Base-by-base conservation (phyloP, 2,888 invertebrate genomes). In the Chrysolina oricalcia region DNA sequence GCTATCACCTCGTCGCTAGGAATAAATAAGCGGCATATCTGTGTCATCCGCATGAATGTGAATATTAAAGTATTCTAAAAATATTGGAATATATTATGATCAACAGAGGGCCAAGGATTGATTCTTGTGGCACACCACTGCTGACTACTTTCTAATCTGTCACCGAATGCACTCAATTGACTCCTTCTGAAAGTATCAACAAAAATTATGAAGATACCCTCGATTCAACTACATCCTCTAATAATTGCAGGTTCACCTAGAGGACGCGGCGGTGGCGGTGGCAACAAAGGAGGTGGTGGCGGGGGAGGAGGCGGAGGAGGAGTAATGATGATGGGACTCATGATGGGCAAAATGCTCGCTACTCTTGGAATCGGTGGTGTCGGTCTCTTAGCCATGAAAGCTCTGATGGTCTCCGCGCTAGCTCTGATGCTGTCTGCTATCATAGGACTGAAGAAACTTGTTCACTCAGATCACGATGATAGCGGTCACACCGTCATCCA, bases 261-360 rank as follows among this genome's bases (percentile, higher is more conserved):
- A 85, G 92, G 91, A 83, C 75, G 78, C 11, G 80, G 80, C 10
- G 92, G 90, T 0, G 92, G 90, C 11, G 92, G 88, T 8, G 88
- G 85, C 41, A 85, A 84, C n/a, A 87, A 89, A 5, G 87, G 87
- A 1, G 86, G 87, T 2, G 87, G 88, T 8, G 86, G 87, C 2
- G 87, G 88, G 6, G 88, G 87, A 43, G 89, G 88, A 11, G 89
- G 89, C 4, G 89, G 91, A 4, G 92, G 92, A 0, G 91, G 91
- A 0, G 85, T 93, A 0, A 85, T 92, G 83, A 81, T 92, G 70
- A 87, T 94, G 82, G 94, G 93, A 0, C 83, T 94, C 78, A 93
- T 95, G 94, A 93, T 95, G 89, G 94, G 93, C 73, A 95, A 95
- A 87, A 93, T 93, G 85, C 88, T 95, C 84, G 94, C 94, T 0